Evolutionary conservation across 1,140 invertebrate genomes (phyloP), one percentile per base, ranked within the genome.

Genomic region (Sarcophaga peregrina): DNA sequence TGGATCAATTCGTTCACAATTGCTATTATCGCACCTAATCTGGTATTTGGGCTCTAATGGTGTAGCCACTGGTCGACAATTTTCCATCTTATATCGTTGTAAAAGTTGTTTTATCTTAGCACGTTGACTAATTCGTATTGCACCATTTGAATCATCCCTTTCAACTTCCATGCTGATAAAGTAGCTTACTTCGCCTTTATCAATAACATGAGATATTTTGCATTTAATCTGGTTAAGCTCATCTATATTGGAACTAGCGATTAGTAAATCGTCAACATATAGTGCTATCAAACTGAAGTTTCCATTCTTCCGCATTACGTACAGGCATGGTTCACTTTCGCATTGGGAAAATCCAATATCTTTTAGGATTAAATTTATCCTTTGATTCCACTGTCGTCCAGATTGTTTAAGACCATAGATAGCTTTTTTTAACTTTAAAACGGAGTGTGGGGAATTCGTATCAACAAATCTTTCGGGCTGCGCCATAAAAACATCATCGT

Each of bases 401-500:
- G 86, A 84, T 83, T 87, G 87, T 80, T 87, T 89, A 37, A 89
- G 74, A 5, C 87, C 87, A 83, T 88, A 87, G 5, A 88, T 25
- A 13, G 88, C 80, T 78, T 86, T 85, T 13, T 84, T 85, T 13
- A 85, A 58, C 48, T 80, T 82, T 3, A 73, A 76, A n/a, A 82
- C 82, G 10, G n/a, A 48, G 25, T 75, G 47, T n/a, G 54, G 74
- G 52, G 74, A 54, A 82, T 87, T 73, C 83, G 82, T 48, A 50
- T 76, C 83, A 45, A 84, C 82, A 85, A 87, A 88, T 17, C 87
- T 88, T 82, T 88, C 82, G 2, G 91, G 91, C 83, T 88, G 87
- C 58, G 87, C 80, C 87, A 91, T 91, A 85, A 87, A 92, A 37
- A 92, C 85, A 8, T 85, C 85, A 85, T 92, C 90, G 13, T 90